A percentile compares a stretch with the other conserved stretches of the same genome.
phyloP scores from a whole-genome alignment of 2,888 invertebrate genomes.

The Hymenopus coronatus region DNA sequence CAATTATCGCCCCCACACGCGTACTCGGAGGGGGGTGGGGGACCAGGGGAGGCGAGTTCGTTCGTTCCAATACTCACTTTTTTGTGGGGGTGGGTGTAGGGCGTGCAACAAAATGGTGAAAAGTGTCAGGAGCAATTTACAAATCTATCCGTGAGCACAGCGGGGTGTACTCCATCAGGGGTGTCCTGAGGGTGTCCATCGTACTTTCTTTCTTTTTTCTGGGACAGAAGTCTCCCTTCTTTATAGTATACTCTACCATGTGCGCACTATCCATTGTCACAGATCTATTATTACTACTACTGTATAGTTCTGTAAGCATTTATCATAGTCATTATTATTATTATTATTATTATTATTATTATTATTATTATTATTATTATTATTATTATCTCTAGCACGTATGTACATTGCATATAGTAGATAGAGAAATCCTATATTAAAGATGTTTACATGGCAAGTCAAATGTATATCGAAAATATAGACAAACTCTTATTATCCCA shows the following conservation, averaged over 20 bases:
- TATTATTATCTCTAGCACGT: too few species aligned
- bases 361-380: too few species aligned
- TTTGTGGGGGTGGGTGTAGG: not conserved
- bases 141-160: conserved; percentile 24
- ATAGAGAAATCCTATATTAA: too few species aligned
- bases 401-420: too few species aligned
- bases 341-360: too few species aligned
- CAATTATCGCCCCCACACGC: conserved; percentile 14
- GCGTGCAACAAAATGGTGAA: conserved; percentile 20
- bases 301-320: too few species aligned
- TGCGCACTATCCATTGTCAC: too few species aligned
- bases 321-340: too few species aligned
- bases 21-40: not conserved
- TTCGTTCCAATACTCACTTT: conserved; percentile 7
- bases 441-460: too few species aligned
- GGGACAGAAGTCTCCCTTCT: not conserved
- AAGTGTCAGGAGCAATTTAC: conserved; percentile 27
- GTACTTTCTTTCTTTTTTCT: not conserved
- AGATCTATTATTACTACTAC: too few species aligned
- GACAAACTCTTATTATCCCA: too few species aligned
- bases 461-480: too few species aligned
- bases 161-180: conserved; percentile 5
- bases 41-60: not conserved
- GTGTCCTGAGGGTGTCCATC: not conserved
- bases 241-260: not conserved